Conservation (phyloP, 1,140 invertebrate genomes). For the Caerostris darwini region DNA sequence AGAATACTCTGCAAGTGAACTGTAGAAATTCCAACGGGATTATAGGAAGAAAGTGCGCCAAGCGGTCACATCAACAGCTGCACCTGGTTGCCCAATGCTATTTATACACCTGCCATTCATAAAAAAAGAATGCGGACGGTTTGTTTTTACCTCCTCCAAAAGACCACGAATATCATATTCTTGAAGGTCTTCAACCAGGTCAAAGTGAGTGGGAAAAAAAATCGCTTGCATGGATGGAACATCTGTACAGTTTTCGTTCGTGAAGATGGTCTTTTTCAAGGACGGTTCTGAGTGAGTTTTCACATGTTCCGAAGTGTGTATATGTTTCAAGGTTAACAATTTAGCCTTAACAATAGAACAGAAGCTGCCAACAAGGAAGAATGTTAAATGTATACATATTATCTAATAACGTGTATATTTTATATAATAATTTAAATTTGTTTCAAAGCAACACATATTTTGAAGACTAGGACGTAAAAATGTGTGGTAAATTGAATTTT, state of each 20-base stretch:
- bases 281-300: too few relatives aligned
- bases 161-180: not conserved
- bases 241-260: not conserved
- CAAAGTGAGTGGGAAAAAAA: not conserved
- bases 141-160: not conserved
- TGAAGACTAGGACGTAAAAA: too few relatives aligned
- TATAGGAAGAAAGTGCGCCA: not conserved
- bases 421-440: too few relatives aligned
- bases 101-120: not conserved
- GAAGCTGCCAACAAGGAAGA: too few relatives aligned
- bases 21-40: not conserved
- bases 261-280: not conserved
- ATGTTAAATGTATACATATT: too few relatives aligned
- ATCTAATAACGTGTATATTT: too few relatives aligned
- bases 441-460: too few relatives aligned
- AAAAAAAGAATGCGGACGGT: not conserved
- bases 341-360: not conserved
- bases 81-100: constrained; percentile 6
- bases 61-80: constrained; percentile 26
- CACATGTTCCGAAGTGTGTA: not conserved
- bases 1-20: not conserved
- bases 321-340: not conserved
- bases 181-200: not conserved
- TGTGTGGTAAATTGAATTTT: too few relatives aligned
- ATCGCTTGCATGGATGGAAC: not conserved